A percentile compares a stretch with the other conserved stretches of the same genome.
These are phyloP conservation scores for Zaprionus taronus DNA, from an alignment of 1,140 invertebrate species.

Conservation along the genomic window DNA sequence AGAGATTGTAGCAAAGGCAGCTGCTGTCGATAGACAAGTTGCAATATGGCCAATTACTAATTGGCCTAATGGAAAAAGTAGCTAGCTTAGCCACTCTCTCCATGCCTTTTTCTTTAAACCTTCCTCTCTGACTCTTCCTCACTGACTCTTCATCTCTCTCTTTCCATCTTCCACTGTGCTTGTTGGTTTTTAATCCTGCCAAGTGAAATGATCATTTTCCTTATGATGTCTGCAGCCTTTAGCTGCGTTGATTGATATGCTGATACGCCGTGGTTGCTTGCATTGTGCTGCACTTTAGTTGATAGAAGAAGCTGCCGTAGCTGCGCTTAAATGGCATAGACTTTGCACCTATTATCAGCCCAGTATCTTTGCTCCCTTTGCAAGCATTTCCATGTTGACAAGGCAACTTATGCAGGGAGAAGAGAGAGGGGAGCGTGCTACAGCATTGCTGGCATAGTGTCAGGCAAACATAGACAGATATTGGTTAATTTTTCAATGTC, in stretches of 20 bases:
- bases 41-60: background rate
- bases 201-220: background rate
- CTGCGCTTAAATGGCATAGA: conserved; percentile 1
- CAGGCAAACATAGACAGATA: conserved; percentile 71
- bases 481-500: conserved; percentile 81
- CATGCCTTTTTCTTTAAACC: background rate
- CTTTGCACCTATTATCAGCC: conserved; percentile 18
- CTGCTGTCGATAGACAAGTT: background rate
- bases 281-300: conserved; percentile 22
- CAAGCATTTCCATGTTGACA: background rate
- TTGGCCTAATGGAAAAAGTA: background rate
- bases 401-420: conserved; percentile 9
- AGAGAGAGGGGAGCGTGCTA: conserved; percentile 10
- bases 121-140: background rate
- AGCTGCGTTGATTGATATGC: conserved; percentile 30
- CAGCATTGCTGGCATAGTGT: conserved; percentile 42
- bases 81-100: background rate
- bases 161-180: background rate
- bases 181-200: background rate
- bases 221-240: background rate
- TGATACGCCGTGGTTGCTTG: background rate
- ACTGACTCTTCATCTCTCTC: too few relatives aligned
- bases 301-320: conserved; percentile 8
- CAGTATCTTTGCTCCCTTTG: background rate
- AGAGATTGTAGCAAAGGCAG: background rate